Evolutionary conservation across 2,797 vertebrate genomes (phyloP).

Genomic region (Acomys russatus): DNA sequence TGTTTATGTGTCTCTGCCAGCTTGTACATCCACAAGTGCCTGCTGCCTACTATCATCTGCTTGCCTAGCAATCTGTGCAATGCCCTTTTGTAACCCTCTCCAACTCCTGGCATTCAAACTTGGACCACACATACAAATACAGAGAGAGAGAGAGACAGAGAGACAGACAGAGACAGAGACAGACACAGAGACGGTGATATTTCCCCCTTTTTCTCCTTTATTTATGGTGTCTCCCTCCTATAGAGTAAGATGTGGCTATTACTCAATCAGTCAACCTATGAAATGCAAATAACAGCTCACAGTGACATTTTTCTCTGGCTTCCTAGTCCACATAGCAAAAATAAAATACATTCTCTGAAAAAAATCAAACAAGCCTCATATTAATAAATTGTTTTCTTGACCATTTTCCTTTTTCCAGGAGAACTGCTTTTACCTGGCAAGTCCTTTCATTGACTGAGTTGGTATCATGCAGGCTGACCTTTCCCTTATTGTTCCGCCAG

Average conservation of each 20-base stretch:
- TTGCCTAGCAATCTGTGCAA: background rate
- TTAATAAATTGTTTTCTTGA: conserved; percentile 75
- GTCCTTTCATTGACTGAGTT: conserved; percentile 72
- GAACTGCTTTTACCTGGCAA: conserved; percentile 65
- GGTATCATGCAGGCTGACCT: conserved; percentile 74
- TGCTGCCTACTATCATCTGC: background rate
- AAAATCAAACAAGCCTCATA: conserved; percentile 57
- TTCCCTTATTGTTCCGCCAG: conserved; percentile 29
- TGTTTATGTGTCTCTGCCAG: background rate
- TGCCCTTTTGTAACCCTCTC: background rate
- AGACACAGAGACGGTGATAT: background rate
- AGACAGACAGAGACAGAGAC: too few relatives aligned
- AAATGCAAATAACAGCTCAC: conserved; percentile 71
- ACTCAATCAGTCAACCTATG: conserved; percentile 56
- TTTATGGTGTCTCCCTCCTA: background rate
- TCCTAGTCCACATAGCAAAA: conserved; percentile 8
- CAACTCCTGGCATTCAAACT: background rate
- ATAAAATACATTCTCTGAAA: conserved; percentile 73
- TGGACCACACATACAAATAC: background rate
- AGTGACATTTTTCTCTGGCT: conserved; percentile 11
- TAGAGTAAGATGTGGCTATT: conserved; percentile 46
- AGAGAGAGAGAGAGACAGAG: too few relatives aligned
- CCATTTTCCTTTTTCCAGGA: conserved; percentile 64
- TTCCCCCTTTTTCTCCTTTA: background rate
- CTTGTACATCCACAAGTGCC: background rate